Evolutionary conservation across 2,797 vertebrate species (phyloP), one percentile per base, ranked within the genome.

Genomic region (Onychomys arenicola): DNA sequence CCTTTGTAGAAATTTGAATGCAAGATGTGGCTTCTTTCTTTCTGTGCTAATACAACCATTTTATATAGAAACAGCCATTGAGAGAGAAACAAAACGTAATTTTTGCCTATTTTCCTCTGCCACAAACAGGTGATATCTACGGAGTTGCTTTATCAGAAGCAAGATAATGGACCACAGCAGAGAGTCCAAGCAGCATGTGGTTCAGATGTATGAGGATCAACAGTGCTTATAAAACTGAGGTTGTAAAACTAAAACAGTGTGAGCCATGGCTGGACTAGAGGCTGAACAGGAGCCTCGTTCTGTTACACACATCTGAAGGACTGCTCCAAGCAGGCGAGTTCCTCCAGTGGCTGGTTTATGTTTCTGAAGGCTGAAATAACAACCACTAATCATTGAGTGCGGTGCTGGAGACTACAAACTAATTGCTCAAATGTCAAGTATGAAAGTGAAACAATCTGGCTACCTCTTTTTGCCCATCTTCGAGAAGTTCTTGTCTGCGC

Each of bases 401-500:
- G 59, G 37, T 61, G 59, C 59, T 27, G 55, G 46, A 88, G 89
- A 29, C 77, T 71, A 3, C 43, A 89, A 90, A 37, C 23, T 52
- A 25, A 65, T 32, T 65, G 63, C 63, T 65, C 63, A 65, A 65
- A 65, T 32, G 17, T 4, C 3, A 89, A 92, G 13, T 49, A 12
- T 0, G 59, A 96, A 93, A 91, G 37, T 34, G 69, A 89, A 97
- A 96, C 49, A 43, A 90, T 69, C 6, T 0, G n/a, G 27, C 17
- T 94, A 97, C 97, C 97, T 97, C 92, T 95, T 91, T 43, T 55
- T n/a, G 89, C 57, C 49, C 61, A 25, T 55, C 71, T 96, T 73
- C 21, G 10, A 90, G 17, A 55, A 32, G 7, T 77, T 82, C 37
- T 92, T 55, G n/a, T n/a, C 76, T 11, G 91, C 49, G 43, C 27